These are phyloP conservation scores for Cyclargus thomasi DNA, from an alignment of 1,140 invertebrate genomes.

Conservation along the genomic window DNA sequence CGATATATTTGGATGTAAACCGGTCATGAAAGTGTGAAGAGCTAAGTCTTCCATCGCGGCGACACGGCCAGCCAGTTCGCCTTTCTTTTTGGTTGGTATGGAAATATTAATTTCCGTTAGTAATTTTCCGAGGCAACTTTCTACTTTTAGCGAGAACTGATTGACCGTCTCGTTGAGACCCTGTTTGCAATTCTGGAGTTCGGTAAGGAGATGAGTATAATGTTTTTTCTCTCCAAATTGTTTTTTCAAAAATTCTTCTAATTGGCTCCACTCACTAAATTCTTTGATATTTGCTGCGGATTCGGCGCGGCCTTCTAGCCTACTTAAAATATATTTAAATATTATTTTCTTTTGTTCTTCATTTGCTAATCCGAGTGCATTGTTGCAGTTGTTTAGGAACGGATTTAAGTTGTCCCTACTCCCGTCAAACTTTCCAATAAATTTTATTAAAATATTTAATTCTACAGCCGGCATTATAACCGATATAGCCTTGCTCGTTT, in stretches of 20 bases:
- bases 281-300: constrained; percentile 16
- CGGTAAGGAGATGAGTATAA: constrained; percentile 23
- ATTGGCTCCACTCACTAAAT: constrained; percentile 16
- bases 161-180: constrained; percentile 17
- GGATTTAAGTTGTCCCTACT: too few relatives aligned
- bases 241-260: constrained; percentile 23
- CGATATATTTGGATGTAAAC: constrained; percentile 17
- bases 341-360: constrained; percentile 16
- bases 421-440: too few relatives aligned
- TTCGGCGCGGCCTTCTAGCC: constrained; percentile 20
- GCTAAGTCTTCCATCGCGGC: constrained; percentile 19
- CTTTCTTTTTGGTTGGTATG: constrained; percentile 23
- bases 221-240: constrained; percentile 25
- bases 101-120: constrained; percentile 27
- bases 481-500: too few relatives aligned
- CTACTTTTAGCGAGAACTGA: constrained; percentile 21
- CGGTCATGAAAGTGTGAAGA: constrained; percentile 21
- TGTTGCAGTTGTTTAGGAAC: constrained; percentile 18
- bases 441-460: too few relatives aligned
- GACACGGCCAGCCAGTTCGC: constrained; percentile 13
- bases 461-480: too few relatives aligned
- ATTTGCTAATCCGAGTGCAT: constrained; percentile 12
- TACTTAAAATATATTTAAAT: constrained; percentile 22
- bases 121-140: constrained; percentile 25
- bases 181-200: constrained; percentile 27